A percentile compares a stretch with the other conserved stretches of the same genome.
These are phyloP conservation scores for Heliocidaris erythrogramma DNA, from an alignment of 35 echinoderm and acorn worm genomes.

Conservation along the genomic window DNA sequence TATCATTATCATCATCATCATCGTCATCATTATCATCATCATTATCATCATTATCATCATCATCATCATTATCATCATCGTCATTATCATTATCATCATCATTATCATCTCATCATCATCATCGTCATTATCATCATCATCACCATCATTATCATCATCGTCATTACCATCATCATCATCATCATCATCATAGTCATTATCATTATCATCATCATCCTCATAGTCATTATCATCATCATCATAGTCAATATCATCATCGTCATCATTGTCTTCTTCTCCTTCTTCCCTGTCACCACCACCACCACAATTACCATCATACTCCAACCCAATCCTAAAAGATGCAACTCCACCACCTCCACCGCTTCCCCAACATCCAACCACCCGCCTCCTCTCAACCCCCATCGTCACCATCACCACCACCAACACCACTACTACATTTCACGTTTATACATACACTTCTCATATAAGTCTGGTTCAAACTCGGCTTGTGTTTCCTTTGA, in stretches of 20 bases:
- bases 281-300: neutral
- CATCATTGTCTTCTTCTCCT: neutral
- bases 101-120: neutral
- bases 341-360: too few relatives aligned
- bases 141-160: slow-evolving; percentile 1
- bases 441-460: neutral
- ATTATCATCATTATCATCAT: slow-evolving; percentile 32
- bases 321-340: too few relatives aligned
- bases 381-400: too few relatives aligned
- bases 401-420: too few relatives aligned
- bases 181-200: too few relatives aligned
- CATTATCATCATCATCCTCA: too few relatives aligned
- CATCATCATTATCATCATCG: slow-evolving; percentile 1
- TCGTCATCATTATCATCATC: slow-evolving; percentile 23
- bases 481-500: neutral
- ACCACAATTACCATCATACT: neutral
- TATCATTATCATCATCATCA: too few relatives aligned
- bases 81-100: neutral
- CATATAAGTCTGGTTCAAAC: neutral
- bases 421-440: too few relatives aligned
- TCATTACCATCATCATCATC: slow-evolving; percentile 1
- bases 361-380: too few relatives aligned
- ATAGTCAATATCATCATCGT: too few relatives aligned
- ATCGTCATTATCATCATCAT: neutral
- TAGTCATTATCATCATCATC: too few relatives aligned